Percentiles rank a stretch among this genome's conserved stretches.
Conservation (phyloP, 2,797 vertebrate species). For the Myiothlypis coronata region DNA sequence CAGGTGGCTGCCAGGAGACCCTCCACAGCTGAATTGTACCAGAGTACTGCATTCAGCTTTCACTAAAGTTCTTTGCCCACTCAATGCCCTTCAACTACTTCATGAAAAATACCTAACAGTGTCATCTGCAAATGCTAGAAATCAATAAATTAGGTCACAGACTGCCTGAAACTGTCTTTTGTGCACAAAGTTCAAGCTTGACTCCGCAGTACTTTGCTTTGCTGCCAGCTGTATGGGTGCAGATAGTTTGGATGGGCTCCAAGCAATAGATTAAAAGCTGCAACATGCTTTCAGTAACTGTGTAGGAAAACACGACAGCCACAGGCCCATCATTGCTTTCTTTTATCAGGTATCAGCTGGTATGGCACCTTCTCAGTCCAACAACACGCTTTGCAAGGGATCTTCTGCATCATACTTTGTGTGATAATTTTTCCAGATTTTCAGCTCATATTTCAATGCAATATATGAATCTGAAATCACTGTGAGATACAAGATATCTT, state of each 20-base stretch:
- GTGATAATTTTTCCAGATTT: neutral
- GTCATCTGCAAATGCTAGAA: neutral
- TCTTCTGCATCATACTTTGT: neutral
- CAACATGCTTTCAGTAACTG: neutral
- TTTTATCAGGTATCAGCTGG: neutral
- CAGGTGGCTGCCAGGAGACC: neutral
- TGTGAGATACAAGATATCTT: neutral
- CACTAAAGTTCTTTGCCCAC: neutral
- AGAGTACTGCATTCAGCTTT: neutral
- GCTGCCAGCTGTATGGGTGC: neutral
- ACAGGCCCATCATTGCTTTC: neutral
- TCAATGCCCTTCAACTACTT: neutral
- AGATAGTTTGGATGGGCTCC: neutral
- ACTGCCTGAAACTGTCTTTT: neutral
- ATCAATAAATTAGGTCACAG: neutral
- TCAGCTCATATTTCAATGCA: neutral
- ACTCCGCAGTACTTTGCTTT: neutral
- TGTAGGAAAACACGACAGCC: neutral
- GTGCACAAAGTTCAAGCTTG: neutral
- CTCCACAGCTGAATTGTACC: neutral
- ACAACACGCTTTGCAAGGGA: neutral
- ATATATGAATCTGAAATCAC: neutral
- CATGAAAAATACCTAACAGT: neutral
- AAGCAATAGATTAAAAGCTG: neutral
- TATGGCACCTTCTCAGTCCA: neutral